phyloP scores from a whole-genome alignment of 1,140 invertebrate genomes.

The Asbolus verrucosus region DNA sequence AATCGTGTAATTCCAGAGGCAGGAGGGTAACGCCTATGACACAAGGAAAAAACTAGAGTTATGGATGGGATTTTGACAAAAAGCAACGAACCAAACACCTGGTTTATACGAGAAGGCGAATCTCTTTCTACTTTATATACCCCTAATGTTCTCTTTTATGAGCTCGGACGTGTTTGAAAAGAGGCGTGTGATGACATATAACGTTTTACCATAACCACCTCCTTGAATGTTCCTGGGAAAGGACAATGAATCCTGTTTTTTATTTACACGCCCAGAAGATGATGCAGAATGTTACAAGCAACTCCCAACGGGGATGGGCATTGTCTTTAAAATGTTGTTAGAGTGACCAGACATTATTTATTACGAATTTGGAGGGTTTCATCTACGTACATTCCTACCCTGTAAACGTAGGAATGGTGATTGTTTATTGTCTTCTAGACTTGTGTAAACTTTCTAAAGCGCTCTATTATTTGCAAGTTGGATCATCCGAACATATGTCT shows the following conservation, averaged over 20 bases:
- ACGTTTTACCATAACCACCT: conserved; percentile 53
- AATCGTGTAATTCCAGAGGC: conserved; percentile 62
- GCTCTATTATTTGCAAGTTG: background rate
- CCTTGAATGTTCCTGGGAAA: conserved; percentile 27
- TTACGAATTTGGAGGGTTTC: background rate
- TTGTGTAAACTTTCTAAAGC: conserved; percentile 23
- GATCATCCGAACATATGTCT: conserved; percentile 27
- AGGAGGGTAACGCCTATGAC: conserved; percentile 60
- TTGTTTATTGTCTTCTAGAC: background rate
- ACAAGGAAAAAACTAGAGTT: conserved; percentile 53
- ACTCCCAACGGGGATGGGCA: conserved; percentile 44
- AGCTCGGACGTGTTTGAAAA: too few species aligned
- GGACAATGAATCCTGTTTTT: conserved; percentile 39
- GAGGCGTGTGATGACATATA: conserved; percentile 48
- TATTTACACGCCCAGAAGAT: conserved; percentile 51
- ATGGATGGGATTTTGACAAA: conserved; percentile 50
- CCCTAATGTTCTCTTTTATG: too few species aligned
- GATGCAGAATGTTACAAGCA: too few species aligned
- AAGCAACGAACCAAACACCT: conserved; percentile 57
- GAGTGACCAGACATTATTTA: conserved; percentile 7
- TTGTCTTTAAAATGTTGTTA: conserved; percentile 39
- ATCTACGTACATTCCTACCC: background rate
- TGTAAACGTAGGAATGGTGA: too few species aligned
- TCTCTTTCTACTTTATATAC: background rate
- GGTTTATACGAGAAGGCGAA: conserved; percentile 47